Evolutionary conservation across 2,113 vertebrate genomes (phyloP), one percentile per base, ranked within the genome.

Genomic region (Scomber japonicus): DNA sequence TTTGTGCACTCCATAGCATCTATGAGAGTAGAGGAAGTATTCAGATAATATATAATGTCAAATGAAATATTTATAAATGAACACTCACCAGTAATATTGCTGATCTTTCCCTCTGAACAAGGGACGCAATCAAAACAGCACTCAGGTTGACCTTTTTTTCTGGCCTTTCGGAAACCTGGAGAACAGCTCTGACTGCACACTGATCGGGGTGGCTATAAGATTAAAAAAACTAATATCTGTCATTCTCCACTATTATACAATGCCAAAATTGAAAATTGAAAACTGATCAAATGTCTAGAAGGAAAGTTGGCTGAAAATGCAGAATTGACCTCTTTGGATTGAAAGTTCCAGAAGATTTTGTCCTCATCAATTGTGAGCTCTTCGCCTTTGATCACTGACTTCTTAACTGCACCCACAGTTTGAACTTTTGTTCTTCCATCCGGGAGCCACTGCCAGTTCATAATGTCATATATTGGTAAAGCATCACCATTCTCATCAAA

Each of bases 41-140:
- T 31, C 0, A 46, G 3, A 56, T 48, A 49, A 7, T 27, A 44
- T 63, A 7, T 21, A 21, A 21, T 72, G 3, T 13, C 30, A 68
- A 19, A 0, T 30, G 3, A 40, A 75, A 11, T 3, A 2, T 24
- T 54, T 56, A 6, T 46, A 53, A 66, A 3, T 1, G 2, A 49
- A 65, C 21, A 63, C 82, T 15, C 27, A 96, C 95, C 94, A 81
- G 93, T 92, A 13, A 31, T 2, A 57, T 85, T 82, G 66, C 91
- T 95, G 65, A 95, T 87, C 6, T 93, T 87, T 63, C 96, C 96
- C 49, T 95, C 94, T 62, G 94, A 94, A 81, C 95, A 96, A 2
- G 68, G 90, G n/a, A 96, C 88, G 57, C 94, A 96, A 64, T 96
- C 93, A 72, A 95, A 96, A 84, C 95, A 96, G 67, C 95, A 96